phyloP scores from a whole-genome alignment of 2,888 invertebrate genomes.

The Bimastos eiseni region DNA sequence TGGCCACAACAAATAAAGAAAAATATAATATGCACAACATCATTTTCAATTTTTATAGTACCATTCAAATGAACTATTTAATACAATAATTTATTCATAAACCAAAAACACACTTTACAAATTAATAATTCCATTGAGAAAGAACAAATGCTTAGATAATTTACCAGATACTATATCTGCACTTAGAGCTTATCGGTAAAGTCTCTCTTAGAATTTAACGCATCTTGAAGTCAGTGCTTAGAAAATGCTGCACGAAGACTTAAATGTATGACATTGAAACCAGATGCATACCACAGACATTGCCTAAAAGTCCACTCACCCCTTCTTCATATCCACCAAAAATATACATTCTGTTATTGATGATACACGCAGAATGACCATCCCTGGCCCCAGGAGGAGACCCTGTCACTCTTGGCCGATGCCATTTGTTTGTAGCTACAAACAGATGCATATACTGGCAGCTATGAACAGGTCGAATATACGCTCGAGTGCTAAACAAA shows the following conservation, averaged over 20 bases:
- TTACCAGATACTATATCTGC: neutral
- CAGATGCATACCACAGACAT: neutral
- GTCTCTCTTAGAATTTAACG: neutral
- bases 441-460: neutral
- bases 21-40: neutral
- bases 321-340: conserved; percentile 90
- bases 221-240: neutral
- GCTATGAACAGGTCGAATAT: neutral
- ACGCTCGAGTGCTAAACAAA: neutral
- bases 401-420: conserved; percentile 65
- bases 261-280: neutral
- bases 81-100: neutral
- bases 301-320: conserved; percentile 44
- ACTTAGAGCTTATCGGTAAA: neutral
- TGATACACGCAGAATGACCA: conserved; percentile 86
- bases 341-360: conserved; percentile 79
- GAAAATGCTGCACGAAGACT: neutral
- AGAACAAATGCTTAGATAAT: neutral
- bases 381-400: conserved; percentile 80
- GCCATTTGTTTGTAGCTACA: conserved; percentile 54
- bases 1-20: neutral
- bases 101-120: neutral
- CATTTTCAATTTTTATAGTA: neutral
- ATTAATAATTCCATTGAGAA: neutral
- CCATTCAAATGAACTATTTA: neutral